phyloP scores from a whole-genome alignment of 1,140 invertebrate species.

The Neodiprion lecontei region DNA sequence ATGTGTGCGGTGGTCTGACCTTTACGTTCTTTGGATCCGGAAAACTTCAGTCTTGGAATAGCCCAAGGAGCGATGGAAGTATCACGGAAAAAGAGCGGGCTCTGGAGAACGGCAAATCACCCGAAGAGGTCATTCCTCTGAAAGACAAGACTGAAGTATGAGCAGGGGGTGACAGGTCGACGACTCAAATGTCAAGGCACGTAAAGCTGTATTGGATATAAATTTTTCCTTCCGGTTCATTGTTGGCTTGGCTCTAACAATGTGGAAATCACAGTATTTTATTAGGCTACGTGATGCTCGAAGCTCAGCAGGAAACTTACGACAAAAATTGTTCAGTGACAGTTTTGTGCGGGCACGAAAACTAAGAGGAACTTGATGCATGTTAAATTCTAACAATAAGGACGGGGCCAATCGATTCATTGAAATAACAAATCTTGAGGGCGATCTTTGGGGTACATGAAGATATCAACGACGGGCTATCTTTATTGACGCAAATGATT shows the following conservation, averaged over 20 bases:
- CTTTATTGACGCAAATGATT: not conserved
- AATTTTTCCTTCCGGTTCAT: no score
- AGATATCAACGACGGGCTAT: not conserved
- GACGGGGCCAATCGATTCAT: not conserved
- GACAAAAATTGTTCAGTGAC: no score
- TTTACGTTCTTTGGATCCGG: constrained; percentile 77
- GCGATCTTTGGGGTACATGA: not conserved
- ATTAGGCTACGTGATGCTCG: not conserved
- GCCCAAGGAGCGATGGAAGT: constrained; percentile 30
- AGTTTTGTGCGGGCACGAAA: no score
- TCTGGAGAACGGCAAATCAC: constrained; percentile 15
- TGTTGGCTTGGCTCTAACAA: no score
- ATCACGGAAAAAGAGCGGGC: not conserved
- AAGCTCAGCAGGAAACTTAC: not conserved
- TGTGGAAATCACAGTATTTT: no score
- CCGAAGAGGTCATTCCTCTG: constrained; percentile 34
- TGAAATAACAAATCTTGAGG: not conserved
- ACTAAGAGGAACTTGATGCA: no score
- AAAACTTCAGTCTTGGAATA: constrained; percentile 75
- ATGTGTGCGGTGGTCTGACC: constrained; percentile 71
- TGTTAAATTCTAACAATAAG: no score
- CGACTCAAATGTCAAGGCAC: no score
- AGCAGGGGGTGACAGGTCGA: not conserved
- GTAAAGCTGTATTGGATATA: no score
- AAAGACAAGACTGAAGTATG: constrained; percentile 32